Percentiles rank a stretch among this genome's conserved stretches.
Conservation (phyloP, 2,113 vertebrate species). For the Notarius lentiginosus region DNA sequence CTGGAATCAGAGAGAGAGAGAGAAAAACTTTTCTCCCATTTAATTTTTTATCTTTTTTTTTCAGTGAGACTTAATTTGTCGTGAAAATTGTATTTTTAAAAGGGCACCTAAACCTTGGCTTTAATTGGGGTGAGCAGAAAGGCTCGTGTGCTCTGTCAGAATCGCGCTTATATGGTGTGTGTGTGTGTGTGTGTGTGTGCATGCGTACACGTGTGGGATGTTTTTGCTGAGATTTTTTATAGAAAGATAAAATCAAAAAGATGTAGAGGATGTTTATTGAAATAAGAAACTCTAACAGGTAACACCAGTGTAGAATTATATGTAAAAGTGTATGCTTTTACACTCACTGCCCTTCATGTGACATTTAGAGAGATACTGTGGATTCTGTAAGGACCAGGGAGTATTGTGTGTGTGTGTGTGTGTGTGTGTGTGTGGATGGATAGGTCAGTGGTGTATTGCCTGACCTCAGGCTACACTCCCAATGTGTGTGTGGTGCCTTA, state of each 20-base stretch:
- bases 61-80: conserved; percentile 62
- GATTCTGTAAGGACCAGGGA: background rate
- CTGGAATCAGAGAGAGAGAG: conserved; percentile 47
- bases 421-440: conserved; percentile 8
- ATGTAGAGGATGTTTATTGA: background rate
- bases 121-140: conserved; percentile 62
- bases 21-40: conserved; percentile 48
- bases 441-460: conserved; percentile 13
- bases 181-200: background rate
- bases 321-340: background rate
- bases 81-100: conserved; percentile 57
- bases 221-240: conserved; percentile 7
- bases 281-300: background rate
- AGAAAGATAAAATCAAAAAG: conserved; percentile 2
- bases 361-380: background rate
- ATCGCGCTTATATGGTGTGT: conserved; percentile 29
- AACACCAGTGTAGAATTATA: background rate
- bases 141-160: conserved; percentile 51
- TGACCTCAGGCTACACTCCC: conserved; percentile 24
- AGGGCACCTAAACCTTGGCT: conserved; percentile 62
- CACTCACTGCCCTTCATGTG: background rate
- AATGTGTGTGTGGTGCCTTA: background rate
- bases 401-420: conserved; percentile 18
- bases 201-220: background rate
- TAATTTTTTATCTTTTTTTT: conserved; percentile 37